Evolutionary conservation across 2,113 vertebrate genomes (phyloP), one percentile per base, ranked within the genome.

Genomic region (Okapia johnstoni): DNA sequence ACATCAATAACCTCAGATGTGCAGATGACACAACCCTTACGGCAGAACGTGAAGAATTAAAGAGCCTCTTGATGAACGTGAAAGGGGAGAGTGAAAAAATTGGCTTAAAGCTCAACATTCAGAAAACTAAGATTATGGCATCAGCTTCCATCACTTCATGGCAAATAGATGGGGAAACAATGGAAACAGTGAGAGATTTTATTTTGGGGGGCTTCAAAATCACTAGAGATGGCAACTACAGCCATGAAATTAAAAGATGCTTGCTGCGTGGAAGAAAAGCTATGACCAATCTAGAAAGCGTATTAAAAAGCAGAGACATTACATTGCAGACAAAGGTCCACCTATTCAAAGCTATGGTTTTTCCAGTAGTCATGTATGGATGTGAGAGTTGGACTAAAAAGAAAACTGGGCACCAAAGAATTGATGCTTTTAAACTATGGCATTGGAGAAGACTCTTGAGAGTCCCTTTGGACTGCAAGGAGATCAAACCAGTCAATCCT

Each of bases 331-430:
- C 61, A n/a, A 66, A 66, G 16, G 3, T n/a, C 16, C 16, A 2
- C 19, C 61, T 66, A n/a, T 4, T 19, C 61, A 66, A 66, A 17
- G 33, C 33, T n/a, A 10, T 19, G 61, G 2, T 66, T 19, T 66
- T 66, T 66, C 61, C 16, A 19, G 16, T 66, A 33, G 61, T 66
- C 33, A 66, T n/a, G 33, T n/a, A 66, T n/a, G 33, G 61, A 66
- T 66, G 16, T 9, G 33, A n/a, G 8, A 33, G 14, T n/a, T n/a
- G 61, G 7, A 66, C 61, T n/a, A n/a, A n/a, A n/a, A n/a, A n/a
- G 33, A 66, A 66, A n/a, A 33, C 16, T 66, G 33, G n/a, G 16
- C 0, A 0, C 16, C 0, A 0, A 66, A 66, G 61, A 66, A 66
- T 19, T 66, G 61, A n/a, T 66, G 33, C 33, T 66, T 0, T 66